Evolutionary conservation across 2,888 invertebrate species (phyloP).

Genomic region (Eilema depressum): DNA sequence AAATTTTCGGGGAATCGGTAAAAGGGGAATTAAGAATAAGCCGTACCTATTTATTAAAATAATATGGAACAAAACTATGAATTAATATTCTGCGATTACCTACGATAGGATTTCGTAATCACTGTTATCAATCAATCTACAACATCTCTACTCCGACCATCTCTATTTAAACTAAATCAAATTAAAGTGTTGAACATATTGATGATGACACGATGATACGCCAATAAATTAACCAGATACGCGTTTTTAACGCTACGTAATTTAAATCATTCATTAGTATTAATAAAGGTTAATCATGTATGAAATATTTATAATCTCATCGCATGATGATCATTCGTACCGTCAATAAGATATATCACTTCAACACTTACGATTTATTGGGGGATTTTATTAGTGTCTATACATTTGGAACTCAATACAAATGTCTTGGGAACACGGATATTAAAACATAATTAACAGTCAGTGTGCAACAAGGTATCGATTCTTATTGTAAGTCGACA

Average conservation of each 20-base stretch:
- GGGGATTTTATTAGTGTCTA: neutral
- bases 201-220: neutral
- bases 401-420: neutral
- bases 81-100: neutral
- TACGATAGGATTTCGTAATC: neutral
- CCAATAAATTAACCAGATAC: slow-evolving; percentile 13
- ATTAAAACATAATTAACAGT: neutral
- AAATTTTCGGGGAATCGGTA: too few relatives aligned
- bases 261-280: slow-evolving; percentile 40
- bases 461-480: neutral
- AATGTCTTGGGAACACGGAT: neutral
- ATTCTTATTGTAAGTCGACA: neutral
- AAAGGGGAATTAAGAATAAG: too few relatives aligned
- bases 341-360: slow-evolving; percentile 19
- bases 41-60: neutral
- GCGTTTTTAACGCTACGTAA: slow-evolving; percentile 30
- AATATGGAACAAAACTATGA: neutral
- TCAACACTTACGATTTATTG: slow-evolving; percentile 1
- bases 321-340: slow-evolving; percentile 9
- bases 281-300: slow-evolving; percentile 29
- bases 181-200: slow-evolving; percentile 16
- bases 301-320: slow-evolving; percentile 23
- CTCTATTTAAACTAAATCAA: neutral
- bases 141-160: neutral
- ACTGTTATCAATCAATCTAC: neutral